phyloP scores from a whole-genome alignment of 2,888 invertebrate species.

The Athalia circularis region DNA sequence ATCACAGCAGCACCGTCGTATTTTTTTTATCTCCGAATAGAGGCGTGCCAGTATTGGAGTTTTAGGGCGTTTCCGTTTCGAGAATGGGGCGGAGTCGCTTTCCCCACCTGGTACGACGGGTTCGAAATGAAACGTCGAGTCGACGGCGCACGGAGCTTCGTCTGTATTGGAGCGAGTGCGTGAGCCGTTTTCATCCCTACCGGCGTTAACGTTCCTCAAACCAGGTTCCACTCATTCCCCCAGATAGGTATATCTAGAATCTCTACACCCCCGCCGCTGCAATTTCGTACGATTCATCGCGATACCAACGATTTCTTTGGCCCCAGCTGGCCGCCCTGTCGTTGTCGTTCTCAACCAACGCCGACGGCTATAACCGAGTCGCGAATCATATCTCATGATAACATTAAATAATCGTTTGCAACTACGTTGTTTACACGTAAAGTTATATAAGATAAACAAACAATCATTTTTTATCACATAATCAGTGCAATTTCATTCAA shows the following conservation, averaged over 20 bases:
- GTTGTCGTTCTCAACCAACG: constrained; percentile 13
- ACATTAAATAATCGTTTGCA: not conserved
- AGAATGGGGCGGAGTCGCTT: constrained; percentile 51
- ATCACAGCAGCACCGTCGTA: no score
- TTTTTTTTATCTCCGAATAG: no score
- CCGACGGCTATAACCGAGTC: constrained; percentile 7
- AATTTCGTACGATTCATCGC: constrained; percentile 56
- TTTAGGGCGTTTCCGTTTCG: constrained; percentile 49
- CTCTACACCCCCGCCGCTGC: constrained; percentile 55
- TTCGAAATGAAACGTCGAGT: constrained; percentile 9
- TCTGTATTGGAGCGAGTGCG: constrained; percentile 47
- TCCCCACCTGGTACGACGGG: constrained; percentile 35
- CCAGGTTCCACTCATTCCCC: constrained; percentile 26
- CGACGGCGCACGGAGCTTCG: not conserved
- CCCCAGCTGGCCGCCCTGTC: constrained; percentile 35
- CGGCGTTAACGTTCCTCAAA: constrained; percentile 51
- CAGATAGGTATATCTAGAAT: not conserved
- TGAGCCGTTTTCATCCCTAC: constrained; percentile 51
- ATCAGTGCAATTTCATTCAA: no score
- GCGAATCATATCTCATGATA: not conserved
- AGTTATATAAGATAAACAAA: no score
- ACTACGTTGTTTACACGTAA: not conserved
- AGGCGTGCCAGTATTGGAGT: constrained; percentile 46
- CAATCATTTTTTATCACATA: no score
- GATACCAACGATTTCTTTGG: constrained; percentile 60